phyloP scores from a whole-genome alignment of 2,797 vertebrate species.

The Hafferia zeledoni region DNA sequence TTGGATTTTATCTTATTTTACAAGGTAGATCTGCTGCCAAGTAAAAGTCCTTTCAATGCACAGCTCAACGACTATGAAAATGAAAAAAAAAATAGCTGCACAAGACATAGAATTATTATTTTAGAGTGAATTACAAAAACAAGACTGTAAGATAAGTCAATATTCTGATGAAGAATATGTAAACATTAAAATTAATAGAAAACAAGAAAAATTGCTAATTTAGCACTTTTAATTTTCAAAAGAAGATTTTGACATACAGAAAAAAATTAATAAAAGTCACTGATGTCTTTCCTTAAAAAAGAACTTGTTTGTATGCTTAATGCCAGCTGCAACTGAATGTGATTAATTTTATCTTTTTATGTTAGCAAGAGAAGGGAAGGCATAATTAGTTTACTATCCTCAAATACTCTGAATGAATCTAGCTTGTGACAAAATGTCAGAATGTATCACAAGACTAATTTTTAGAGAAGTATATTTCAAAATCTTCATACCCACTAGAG shows the following conservation, averaged over 20 bases:
- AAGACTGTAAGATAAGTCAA: background rate
- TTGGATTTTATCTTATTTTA: background rate
- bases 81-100: background rate
- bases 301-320: background rate
- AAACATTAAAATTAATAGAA: background rate
- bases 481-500: background rate
- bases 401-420: constrained; percentile 9
- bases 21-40: background rate
- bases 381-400: constrained; percentile 58
- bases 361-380: constrained; percentile 32
- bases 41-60: background rate
- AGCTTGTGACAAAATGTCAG: constrained; percentile 46
- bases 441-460: constrained; percentile 14
- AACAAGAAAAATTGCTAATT: background rate
- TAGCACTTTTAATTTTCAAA: constrained; percentile 30
- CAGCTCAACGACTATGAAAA: background rate
- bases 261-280: constrained; percentile 27
- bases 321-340: constrained; percentile 9
- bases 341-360: constrained; percentile 64
- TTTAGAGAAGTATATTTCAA: background rate
- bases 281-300: constrained; percentile 11
- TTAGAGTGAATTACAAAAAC: background rate
- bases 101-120: background rate
- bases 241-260: background rate
- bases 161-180: background rate